A percentile compares a stretch with the other conserved stretches of the same genome.
Evolutionary conservation across 2,888 invertebrate species (phyloP).

Genomic region (Xanthia togata): DNA sequence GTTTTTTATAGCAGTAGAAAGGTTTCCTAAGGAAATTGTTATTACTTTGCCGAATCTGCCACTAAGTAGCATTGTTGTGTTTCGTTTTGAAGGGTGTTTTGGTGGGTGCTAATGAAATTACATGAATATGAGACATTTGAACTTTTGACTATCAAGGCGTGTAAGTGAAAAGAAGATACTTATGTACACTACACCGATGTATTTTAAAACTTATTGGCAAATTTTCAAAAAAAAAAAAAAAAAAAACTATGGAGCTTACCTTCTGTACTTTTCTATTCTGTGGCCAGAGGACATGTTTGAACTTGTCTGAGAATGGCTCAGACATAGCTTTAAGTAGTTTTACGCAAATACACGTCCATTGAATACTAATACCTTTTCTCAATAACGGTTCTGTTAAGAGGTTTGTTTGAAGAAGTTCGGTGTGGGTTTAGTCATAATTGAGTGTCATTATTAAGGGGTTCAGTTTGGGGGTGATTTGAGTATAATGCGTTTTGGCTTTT

Average conservation of each 20-base stretch:
- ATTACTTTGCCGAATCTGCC: neutral
- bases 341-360: slow-evolving; percentile 54
- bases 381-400: slow-evolving; percentile 36
- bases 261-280: slow-evolving; percentile 15
- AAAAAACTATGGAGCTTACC: neutral
- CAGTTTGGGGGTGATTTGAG: slow-evolving; percentile 2
- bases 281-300: slow-evolving; percentile 25
- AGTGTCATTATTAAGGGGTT: slow-evolving; percentile 13
- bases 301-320: slow-evolving; percentile 38
- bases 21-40: neutral
- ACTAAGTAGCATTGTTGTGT: neutral
- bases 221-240: no score
- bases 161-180: neutral
- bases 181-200: neutral
- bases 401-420: slow-evolving; percentile 21
- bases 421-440: slow-evolving; percentile 23
- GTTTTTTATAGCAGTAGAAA: neutral
- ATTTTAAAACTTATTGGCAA: no score
- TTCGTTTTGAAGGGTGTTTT: neutral
- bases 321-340: slow-evolving; percentile 42
- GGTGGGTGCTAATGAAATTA: neutral
- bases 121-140: neutral
- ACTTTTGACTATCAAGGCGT: neutral
- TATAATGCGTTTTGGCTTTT: slow-evolving; percentile 2
- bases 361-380: slow-evolving; percentile 45